Evolutionary conservation across 2,797 vertebrate genomes (phyloP).

Genomic region (Squalus acanthias): DNA sequence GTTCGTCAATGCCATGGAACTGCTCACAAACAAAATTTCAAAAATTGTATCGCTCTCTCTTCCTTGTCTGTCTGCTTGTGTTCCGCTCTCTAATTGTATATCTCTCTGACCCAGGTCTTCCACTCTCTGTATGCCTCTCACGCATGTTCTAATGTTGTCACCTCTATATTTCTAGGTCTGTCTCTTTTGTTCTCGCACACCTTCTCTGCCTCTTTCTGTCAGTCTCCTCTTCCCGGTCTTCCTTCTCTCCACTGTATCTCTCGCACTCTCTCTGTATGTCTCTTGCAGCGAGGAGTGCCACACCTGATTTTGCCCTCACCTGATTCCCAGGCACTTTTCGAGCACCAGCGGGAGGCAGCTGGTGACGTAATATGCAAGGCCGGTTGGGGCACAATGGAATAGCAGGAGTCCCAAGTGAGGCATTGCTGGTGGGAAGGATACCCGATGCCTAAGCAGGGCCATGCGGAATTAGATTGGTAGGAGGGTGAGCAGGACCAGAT

Average conservation of each 20-base stretch:
- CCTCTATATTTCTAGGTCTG: not conserved
- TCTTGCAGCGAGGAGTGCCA: not conserved
- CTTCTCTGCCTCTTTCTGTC: not conserved
- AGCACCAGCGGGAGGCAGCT: not conserved
- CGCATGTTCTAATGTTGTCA: too few species aligned
- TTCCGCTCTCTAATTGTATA: not conserved
- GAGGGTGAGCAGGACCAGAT: not conserved
- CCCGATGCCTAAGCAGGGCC: not conserved
- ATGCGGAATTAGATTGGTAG: not conserved
- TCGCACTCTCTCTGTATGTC: not conserved
- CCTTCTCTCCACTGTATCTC: not conserved
- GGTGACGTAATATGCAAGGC: not conserved
- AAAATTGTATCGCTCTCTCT: not conserved
- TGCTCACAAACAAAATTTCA: constrained; percentile 39
- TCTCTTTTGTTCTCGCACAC: not conserved
- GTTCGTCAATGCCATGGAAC: not conserved
- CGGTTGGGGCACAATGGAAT: not conserved
- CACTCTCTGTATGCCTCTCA: not conserved
- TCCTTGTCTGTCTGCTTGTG: not conserved
- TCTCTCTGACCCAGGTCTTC: not conserved
- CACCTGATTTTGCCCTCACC: too few species aligned
- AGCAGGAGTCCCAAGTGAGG: not conserved
- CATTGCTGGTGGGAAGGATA: not conserved
- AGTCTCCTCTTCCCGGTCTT: too few species aligned
- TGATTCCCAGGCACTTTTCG: not conserved